Evolutionary conservation across 2,113 vertebrate species (phyloP).

Genomic region (Ptyas mucosa): DNA sequence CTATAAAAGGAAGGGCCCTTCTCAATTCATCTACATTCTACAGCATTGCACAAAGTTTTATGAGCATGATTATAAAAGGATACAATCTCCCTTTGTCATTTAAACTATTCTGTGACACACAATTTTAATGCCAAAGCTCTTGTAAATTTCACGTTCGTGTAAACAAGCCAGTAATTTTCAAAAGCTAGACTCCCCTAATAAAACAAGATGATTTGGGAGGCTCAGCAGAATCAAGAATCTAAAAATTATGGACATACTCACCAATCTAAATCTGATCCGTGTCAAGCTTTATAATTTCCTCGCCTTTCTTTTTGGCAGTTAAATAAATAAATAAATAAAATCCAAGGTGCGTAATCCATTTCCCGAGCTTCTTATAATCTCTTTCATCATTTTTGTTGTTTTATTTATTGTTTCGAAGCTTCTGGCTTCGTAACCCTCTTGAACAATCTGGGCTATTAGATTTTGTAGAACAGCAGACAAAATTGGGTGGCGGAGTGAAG

Average conservation of each 20-base stretch:
- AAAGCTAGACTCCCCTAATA: background rate
- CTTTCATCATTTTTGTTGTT: background rate
- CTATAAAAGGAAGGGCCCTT: conserved; percentile 1
- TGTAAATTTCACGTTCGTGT: conserved; percentile 13
- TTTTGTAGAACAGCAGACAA: background rate
- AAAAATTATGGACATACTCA: background rate
- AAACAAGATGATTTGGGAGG: background rate
- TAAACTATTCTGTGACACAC: conserved; percentile 27
- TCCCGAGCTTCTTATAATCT: background rate
- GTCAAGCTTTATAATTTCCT: background rate
- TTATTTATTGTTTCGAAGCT: background rate
- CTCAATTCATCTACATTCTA: conserved; percentile 5
- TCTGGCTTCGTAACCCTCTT: background rate
- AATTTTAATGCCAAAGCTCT: conserved; percentile 24
- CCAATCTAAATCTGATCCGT: background rate
- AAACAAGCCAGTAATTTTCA: conserved; percentile 16
- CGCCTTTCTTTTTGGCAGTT: background rate
- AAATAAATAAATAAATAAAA: background rate
- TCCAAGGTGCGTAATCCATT: background rate
- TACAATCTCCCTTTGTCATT: conserved; percentile 31
- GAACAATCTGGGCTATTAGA: background rate
- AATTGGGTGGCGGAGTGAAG: background rate
- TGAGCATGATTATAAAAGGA: conserved; percentile 29
- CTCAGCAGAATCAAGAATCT: background rate
- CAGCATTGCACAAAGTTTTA: conserved; percentile 33